Evolutionary conservation across 2,888 invertebrate species (phyloP), one percentile per base, ranked within the genome.

Genomic region (Panorpa germanica): DNA sequence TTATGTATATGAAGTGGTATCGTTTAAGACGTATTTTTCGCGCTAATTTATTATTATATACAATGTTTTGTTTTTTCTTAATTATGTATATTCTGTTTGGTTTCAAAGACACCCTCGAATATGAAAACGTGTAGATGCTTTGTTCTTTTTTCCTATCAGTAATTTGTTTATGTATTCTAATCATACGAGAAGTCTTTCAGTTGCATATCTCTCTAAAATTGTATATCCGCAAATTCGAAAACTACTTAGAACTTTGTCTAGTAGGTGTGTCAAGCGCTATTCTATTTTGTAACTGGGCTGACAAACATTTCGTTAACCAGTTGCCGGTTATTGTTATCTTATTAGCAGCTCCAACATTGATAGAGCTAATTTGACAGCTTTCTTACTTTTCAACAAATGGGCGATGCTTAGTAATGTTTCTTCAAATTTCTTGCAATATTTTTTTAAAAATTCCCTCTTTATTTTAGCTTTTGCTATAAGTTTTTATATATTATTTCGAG

Each of bases 361-460:
- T 83, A 5, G 52, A 82, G 18, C 58, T 83, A 3, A 70, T 83
- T 22, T 81, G 83, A 2, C 76, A 80, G 37, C 70, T 80, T 47
- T 77, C 77, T 1, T 63, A 66, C 5, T 58, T 82, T 38, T 78
- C 82, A 3, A 81, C 78, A 7, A 72, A 81, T 41, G 85, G 41
- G 74, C 80, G 12, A 85, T 85, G 78, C 56, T 85, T 36, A 71
- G 69, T 42, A 80, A 76, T 0, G 85, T 85, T 0, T 73, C 78
- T 0, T 63, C 64, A 45, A 82, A 76, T 42, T 85, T 85, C 48
- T 63, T 80, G 28, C 75, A 76, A 45, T 80, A 82, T 43, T 56
- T 85, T 8, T 55, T 71, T 1, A 72, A 81, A 59, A 83, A 83
- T 45, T 76, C 77, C 15, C 70, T 82, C 40, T 59, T 85, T 32